phyloP scores from a whole-genome alignment of 2,797 vertebrate species.

The Sebastiscus tertius region DNA sequence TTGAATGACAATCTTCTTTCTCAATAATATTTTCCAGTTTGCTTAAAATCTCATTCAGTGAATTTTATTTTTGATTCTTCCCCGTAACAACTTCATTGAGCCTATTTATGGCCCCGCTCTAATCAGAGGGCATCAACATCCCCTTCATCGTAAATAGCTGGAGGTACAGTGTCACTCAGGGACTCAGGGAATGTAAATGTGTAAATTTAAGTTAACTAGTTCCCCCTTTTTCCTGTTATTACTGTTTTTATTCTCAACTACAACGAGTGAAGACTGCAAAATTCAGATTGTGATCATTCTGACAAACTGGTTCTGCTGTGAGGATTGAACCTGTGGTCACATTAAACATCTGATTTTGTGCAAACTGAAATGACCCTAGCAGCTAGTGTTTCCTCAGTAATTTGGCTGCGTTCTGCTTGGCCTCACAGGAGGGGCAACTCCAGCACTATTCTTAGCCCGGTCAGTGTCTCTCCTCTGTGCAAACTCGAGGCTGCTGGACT shows the following conservation, averaged over 20 bases:
- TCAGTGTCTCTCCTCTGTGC: not conserved
- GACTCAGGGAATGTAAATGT: not conserved
- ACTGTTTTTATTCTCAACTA: too few relatives aligned
- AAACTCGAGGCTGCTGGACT: not conserved
- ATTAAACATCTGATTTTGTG: not conserved
- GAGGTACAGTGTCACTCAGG: not conserved
- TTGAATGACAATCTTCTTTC: not conserved
- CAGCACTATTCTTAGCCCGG: conserved; percentile 18
- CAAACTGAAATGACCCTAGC: not conserved
- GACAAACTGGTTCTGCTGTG: not conserved
- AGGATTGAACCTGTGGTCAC: not conserved
- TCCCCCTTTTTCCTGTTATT: too few relatives aligned
- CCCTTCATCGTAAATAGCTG: not conserved
- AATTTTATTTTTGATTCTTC: not conserved
- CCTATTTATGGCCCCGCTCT: not conserved
- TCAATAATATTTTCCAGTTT: not conserved
- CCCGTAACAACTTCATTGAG: not conserved
- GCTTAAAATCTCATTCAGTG: not conserved
- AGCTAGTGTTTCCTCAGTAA: conserved; percentile 1
- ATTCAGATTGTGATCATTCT: too few relatives aligned
- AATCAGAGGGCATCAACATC: not conserved
- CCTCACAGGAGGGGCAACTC: not conserved
- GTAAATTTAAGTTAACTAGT: too few relatives aligned
- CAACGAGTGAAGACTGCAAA: too few relatives aligned
- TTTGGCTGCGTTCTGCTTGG: not conserved